Evolutionary conservation across 2,888 invertebrate genomes (phyloP), one percentile per base, ranked within the genome.

Genomic region (Eupithecia dodoneata): DNA sequence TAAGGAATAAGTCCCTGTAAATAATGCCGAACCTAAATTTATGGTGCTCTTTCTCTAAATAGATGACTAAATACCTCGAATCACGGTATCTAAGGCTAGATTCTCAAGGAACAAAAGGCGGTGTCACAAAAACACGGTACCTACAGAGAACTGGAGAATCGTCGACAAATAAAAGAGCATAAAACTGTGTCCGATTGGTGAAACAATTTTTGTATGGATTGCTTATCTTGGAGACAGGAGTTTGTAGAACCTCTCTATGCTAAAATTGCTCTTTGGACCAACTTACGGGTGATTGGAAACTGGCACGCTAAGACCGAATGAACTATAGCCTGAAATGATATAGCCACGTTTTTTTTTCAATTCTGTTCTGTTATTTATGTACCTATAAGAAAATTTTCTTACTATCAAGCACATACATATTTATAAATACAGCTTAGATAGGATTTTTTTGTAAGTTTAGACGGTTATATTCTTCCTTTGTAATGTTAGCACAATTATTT

Each of bases 41-140:
- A 94, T 93, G 93, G 91, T 86, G 89, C 81, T 91, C 92, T 89
- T 92, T 94, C 93, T 92, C 93, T 92, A 94, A 93, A 94, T 94
- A 95, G 94, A 94, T 94, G 94, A 94, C 92, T 94, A 91, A 94
- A 93, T 93, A 93, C 91, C 87, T 81, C 82, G 83, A 87, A 90
- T 88, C 94, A 94, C 93, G 94, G 86, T 6, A 66, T 66, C 42
- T 66, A 15, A 66, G 66, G 66, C 66, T 66, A 42, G 30, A 66
- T 42, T 30, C 63, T 63, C 30, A 18, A 30, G 63, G 30, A 30
- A 30, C 18, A 18, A 63, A 30, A 18, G 30, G 4, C 0, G 18
- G 18, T 18, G 55, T 18, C 3, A 9, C n/a, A 9, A n/a, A n/a
- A n/a, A 59, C 52, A 52, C 9, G 55, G 18, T n/a, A 59, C 52